These are phyloP conservation scores for Drosophila crucigera DNA, from an alignment of 2,888 invertebrate species.

Conservation along the genomic window DNA sequence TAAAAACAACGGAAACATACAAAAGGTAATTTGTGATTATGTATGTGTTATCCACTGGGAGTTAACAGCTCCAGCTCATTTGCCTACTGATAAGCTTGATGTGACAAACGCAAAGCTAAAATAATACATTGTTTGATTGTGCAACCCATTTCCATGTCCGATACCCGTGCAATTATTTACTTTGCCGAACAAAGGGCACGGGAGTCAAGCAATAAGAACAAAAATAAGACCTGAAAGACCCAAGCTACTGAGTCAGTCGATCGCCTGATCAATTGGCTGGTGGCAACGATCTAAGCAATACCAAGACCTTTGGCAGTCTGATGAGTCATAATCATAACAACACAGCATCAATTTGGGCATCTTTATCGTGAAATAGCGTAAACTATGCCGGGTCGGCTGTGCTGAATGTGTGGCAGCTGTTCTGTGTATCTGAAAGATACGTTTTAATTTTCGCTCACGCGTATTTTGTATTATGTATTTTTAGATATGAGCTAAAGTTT, in stretches of 20 bases:
- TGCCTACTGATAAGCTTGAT: constrained; percentile 32
- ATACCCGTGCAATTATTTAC: constrained; percentile 46
- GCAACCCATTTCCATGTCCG: constrained; percentile 37
- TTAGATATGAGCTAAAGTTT: constrained; percentile 64
- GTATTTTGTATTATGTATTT: constrained; percentile 70
- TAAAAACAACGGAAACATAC: neutral
- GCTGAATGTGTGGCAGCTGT: constrained; percentile 31
- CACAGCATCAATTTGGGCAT: constrained; percentile 35
- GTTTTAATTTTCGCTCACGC: constrained; percentile 38
- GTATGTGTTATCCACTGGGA: neutral
- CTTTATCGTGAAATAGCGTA: constrained; percentile 26
- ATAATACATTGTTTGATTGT: constrained; percentile 37
- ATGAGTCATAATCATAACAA: constrained; percentile 54
- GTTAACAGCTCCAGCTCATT: constrained; percentile 3
- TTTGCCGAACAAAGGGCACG: constrained; percentile 39
- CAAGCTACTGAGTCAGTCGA: constrained; percentile 45
- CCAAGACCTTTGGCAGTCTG: constrained; percentile 37
- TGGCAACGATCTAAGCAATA: constrained; percentile 36
- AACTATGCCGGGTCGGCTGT: constrained; percentile 38
- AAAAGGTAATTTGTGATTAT: neutral
- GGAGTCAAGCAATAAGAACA: constrained; percentile 8
- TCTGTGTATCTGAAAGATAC: constrained; percentile 47
- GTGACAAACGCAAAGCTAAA: neutral
- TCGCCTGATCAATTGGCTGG: constrained; percentile 18
- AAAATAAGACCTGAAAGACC: constrained; percentile 2